A percentile compares a stretch with the other conserved stretches of the same genome.
Conservation (phyloP, 2,797 vertebrate species). For the Tapirus indicus region DNA sequence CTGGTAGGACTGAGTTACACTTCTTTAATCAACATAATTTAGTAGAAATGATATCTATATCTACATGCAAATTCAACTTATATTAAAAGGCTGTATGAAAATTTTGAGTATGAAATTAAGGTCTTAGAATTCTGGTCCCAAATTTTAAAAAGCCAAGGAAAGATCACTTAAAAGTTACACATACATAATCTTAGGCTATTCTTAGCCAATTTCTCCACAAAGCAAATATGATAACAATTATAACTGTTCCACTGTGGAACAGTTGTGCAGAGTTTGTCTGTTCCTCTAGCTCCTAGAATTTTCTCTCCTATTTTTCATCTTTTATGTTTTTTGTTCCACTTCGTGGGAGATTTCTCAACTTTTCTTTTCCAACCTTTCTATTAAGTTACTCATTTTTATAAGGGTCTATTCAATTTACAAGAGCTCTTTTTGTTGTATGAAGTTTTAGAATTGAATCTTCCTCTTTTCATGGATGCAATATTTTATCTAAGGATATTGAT, state of each 20-base stretch:
- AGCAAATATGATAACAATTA: background rate
- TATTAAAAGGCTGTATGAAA: constrained; percentile 5
- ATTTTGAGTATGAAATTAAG: constrained; percentile 34
- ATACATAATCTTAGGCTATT: background rate
- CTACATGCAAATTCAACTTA: background rate
- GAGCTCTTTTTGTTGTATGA: background rate
- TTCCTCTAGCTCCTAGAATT: background rate
- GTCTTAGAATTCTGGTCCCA: background rate
- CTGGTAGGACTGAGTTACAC: background rate
- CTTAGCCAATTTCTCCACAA: background rate
- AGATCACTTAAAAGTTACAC: background rate
- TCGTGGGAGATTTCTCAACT: background rate
- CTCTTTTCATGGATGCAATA: background rate
- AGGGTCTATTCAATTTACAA: background rate
- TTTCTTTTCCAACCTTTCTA: background rate
- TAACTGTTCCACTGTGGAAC: background rate
- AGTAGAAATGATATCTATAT: background rate
- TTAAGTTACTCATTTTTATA: background rate
- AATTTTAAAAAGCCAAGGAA: constrained; percentile 17
- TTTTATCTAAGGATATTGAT: background rate
- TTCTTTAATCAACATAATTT: constrained; percentile 13
- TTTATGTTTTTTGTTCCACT: background rate
- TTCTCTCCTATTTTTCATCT: background rate
- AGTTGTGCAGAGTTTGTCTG: background rate
- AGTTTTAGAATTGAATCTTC: background rate